Evolutionary conservation across 2,797 vertebrate genomes (phyloP).

Genomic region (Streptopelia turtur): DNA sequence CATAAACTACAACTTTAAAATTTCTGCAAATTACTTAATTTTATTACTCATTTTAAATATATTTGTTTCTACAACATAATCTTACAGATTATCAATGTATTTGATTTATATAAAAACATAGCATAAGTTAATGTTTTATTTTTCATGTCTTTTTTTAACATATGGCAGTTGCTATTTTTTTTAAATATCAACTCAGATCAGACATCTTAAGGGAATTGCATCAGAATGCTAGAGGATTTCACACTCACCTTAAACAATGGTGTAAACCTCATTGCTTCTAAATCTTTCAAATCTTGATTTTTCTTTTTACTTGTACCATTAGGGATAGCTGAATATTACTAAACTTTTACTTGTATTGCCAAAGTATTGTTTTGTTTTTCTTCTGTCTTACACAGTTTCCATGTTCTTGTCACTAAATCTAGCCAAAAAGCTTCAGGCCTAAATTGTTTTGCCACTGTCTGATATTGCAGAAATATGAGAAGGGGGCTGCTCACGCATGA

Average conservation of each 20-base stretch:
- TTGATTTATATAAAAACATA: background rate
- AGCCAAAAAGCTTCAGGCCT: background rate
- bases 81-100: background rate
- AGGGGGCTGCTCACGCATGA: background rate
- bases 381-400: background rate
- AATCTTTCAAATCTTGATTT: background rate
- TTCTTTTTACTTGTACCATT: background rate
- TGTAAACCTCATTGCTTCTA: background rate
- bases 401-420: background rate
- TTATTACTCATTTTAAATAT: background rate
- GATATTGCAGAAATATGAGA: background rate
- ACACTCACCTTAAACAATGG: background rate
- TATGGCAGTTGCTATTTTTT: background rate
- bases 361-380: background rate
- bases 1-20: background rate
- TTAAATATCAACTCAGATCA: background rate
- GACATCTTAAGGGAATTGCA: constrained; percentile 1
- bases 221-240: constrained; percentile 2
- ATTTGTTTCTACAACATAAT: background rate
- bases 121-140: background rate
- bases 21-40: background rate
- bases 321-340: background rate
- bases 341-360: background rate
- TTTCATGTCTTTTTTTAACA: background rate
- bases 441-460: background rate